These are phyloP conservation scores for Neoarius graeffei DNA, from an alignment of 2,113 vertebrate genomes.

Conservation along the genomic window DNA sequence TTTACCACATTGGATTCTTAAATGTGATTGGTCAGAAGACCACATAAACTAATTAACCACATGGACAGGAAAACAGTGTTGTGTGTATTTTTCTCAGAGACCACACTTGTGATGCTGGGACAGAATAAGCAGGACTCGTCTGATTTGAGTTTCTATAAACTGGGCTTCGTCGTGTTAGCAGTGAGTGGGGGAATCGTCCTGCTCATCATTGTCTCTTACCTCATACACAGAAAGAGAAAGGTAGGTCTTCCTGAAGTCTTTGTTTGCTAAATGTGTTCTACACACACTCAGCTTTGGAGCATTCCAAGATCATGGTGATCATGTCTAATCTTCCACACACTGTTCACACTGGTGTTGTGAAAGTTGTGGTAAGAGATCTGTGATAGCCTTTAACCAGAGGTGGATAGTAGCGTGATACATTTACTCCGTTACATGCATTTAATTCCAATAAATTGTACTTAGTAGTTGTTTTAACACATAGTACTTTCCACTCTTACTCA, in stretches of 20 bases:
- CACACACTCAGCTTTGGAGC: not conserved
- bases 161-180: constrained; percentile 49
- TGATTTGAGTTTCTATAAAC: constrained; percentile 38
- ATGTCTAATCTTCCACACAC: not conserved
- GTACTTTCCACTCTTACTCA: too few relatives aligned
- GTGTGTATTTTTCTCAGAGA: constrained; percentile 37
- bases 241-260: constrained; percentile 12
- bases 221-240: constrained; percentile 47
- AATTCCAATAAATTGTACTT: too few relatives aligned
- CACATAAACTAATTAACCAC: not conserved
- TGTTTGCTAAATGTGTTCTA: not conserved
- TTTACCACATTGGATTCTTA: not conserved
- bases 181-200: constrained; percentile 42
- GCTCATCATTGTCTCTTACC: constrained; percentile 37
- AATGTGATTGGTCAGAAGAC: not conserved
- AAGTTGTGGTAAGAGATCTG: not conserved
- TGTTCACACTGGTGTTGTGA: not conserved
- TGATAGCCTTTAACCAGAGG: too few relatives aligned
- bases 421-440: too few relatives aligned
- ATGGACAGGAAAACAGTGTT: not conserved
- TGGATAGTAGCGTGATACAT: too few relatives aligned
- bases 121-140: constrained; percentile 20
- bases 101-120: not conserved
- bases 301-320: not conserved
- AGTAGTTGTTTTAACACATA: too few relatives aligned